Base-by-base conservation (phyloP, 1,140 invertebrate genomes). In the Cotesia typhae region DNA sequence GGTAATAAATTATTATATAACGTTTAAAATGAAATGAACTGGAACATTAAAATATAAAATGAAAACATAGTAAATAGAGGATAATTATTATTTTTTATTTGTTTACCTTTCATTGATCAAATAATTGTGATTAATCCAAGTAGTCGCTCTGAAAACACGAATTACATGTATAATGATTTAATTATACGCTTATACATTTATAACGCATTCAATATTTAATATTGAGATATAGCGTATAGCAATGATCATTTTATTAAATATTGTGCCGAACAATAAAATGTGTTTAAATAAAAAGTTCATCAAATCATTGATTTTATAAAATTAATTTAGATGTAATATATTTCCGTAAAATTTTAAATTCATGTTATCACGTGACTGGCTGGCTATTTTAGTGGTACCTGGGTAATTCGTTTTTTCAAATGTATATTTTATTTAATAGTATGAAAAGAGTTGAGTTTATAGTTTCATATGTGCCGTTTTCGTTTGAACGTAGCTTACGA, bases 1-100 rank as follows among this genome's bases (percentile, higher is more conserved):
- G 78, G 72, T 77, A 73, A 70, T 55, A 37, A 64, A 73, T 63
- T 64, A 73, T 73, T 69, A 63, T 63, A 60, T 36, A 60, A 60
- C 28, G 59, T 60, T 60, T 20, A 41, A 64, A 64, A 64, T 37
- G n/a, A 37, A 64, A 64, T 37, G 36, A 64, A 41, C 4, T 4
- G n/a, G 12, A 37, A 12, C 6, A 64, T 9, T 9, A 64, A 64
- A 64, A 35, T 37, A 61, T 61, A 47, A 38, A 64, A 64, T 64
- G n/a, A 12, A 41, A 35, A 38, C 38, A 55, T 12, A 51, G 38
- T 9, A 70, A 14, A 6, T 47, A 17, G 20, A 63, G 41, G 14
- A 59, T 59, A 10, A n/a, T 17, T 59, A 59, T 59, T 37, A 14
- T 69, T 38, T 17, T 69, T 69, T 60, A 60, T 35, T 60, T 36